Base-by-base conservation (phyloP, 2,888 invertebrate genomes). In the Bombyx huttoni region DNA sequence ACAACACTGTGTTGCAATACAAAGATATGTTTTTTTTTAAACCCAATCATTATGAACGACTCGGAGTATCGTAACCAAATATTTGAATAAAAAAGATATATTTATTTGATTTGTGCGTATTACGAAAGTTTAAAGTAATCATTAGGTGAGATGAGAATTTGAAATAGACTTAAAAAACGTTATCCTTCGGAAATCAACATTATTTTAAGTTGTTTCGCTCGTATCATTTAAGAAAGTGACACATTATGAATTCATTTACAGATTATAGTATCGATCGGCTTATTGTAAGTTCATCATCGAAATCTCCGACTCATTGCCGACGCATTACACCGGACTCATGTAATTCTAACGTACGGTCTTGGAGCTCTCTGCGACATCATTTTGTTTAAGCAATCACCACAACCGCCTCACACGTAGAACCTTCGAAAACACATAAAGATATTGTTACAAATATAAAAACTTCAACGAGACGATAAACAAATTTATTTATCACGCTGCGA, bases 401-500 rank as follows among this genome's bases (percentile, higher is more conserved):
- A 24, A 13, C 34, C 46, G 47, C 50, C 50, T 12, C 50, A 51
- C 50, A 47, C 50, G 46, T 33, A 46, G 46, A 34, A 51, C 34
- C 34, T 34, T 34, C 46, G 13, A 8, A 24, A 13, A 14, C 33
- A 10, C 35, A 47, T 47, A 47, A 51, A 47, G 47, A 51, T 47
- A 47, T 47, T 51, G 50, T 51, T 53, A 47, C 51, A 52, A 10
- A 56, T 53, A 69, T 70, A 72, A 70, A 73, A 68, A 55, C 62
- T 63, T 65, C 65, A 64, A 65, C 68, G 63, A 58, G 54, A 54
- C 56, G 66, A 72, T 78, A 77, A 79, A 79, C 60, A 67, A 54
- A 56, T 56, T 56, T 71, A 68, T 77, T 78, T 78, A 79, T 78
- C 59, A 61, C 63, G 52, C 62, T 67, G 71, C 71, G 69, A 74